Evolutionary conservation across 2,797 vertebrate genomes (phyloP).

Genomic region (Gallinago stenura): DNA sequence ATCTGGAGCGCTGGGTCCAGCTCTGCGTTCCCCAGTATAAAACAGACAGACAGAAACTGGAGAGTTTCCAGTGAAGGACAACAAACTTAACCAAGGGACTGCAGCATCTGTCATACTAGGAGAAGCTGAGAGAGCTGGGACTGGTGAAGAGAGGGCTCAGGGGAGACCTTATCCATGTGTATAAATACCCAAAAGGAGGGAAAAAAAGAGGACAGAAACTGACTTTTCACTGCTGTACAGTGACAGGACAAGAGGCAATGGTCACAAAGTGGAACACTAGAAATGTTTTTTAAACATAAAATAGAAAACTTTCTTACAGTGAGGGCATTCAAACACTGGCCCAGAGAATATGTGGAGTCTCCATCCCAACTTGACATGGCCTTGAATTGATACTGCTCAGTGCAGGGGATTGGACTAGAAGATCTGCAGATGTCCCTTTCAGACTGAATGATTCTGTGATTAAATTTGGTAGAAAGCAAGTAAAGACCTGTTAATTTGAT

Average conservation of each 20-base stretch:
- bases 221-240: not conserved
- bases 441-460: not conserved
- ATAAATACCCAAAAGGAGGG: accelerated
- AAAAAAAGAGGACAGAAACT: not conserved
- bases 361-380: not conserved
- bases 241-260: not conserved
- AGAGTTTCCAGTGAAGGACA: not conserved
- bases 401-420: not conserved
- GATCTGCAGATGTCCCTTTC: not conserved
- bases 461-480: not conserved
- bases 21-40: not conserved
- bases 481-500: not conserved
- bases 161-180: not conserved
- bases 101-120: not conserved
- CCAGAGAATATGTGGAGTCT: not conserved
- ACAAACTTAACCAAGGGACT: not conserved
- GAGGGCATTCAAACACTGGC: not conserved
- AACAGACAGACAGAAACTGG: not conserved
- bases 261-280: not conserved
- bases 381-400: not conserved
- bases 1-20: not conserved
- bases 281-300: not conserved
- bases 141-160: not conserved
- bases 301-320: not conserved
- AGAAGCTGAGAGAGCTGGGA: not conserved